phyloP scores from a whole-genome alignment of 2,888 invertebrate genomes.

The Baccha elongata region DNA sequence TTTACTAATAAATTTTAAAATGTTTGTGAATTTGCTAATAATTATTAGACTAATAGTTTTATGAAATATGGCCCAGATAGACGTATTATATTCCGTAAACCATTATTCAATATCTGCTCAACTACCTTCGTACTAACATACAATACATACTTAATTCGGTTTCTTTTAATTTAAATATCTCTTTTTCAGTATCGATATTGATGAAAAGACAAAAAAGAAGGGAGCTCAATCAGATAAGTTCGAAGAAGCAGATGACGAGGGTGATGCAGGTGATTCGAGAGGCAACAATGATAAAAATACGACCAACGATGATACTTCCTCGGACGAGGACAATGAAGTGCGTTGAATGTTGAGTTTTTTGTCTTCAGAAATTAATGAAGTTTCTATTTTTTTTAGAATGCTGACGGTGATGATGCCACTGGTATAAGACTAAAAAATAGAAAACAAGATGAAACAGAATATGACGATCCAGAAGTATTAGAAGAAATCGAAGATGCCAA shows the following conservation, averaged over 20 bases:
- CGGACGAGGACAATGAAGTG: conserved; percentile 78
- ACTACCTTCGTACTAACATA: too few relatives aligned
- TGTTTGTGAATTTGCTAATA: too few relatives aligned
- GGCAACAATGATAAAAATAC: conserved; percentile 83
- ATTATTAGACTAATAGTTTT: too few relatives aligned
- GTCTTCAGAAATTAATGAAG: neutral
- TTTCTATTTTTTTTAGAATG: conserved; percentile 70
- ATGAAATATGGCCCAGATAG: too few relatives aligned
- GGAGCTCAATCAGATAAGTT: conserved; percentile 75
- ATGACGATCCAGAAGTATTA: conserved; percentile 86
- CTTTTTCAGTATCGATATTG: conserved; percentile 81
- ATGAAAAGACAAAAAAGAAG: conserved; percentile 78
- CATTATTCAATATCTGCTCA: too few relatives aligned
- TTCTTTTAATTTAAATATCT: conserved; percentile 7
- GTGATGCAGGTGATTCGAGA: conserved; percentile 81
- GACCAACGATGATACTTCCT: conserved; percentile 81
- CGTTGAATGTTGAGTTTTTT: conserved; percentile 47
- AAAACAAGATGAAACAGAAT: conserved; percentile 86
- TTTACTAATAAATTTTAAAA: too few relatives aligned
- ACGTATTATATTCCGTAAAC: too few relatives aligned
- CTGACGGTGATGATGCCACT: conserved; percentile 81
- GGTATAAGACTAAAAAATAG: conserved; percentile 84
- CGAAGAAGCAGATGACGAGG: conserved; percentile 80
- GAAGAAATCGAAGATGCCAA: conserved; percentile 84
- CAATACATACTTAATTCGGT: too few relatives aligned